These are phyloP conservation scores for Brachionus koreanus DNA, from an alignment of 1,140 invertebrate species.

Conservation along the genomic window DNA sequence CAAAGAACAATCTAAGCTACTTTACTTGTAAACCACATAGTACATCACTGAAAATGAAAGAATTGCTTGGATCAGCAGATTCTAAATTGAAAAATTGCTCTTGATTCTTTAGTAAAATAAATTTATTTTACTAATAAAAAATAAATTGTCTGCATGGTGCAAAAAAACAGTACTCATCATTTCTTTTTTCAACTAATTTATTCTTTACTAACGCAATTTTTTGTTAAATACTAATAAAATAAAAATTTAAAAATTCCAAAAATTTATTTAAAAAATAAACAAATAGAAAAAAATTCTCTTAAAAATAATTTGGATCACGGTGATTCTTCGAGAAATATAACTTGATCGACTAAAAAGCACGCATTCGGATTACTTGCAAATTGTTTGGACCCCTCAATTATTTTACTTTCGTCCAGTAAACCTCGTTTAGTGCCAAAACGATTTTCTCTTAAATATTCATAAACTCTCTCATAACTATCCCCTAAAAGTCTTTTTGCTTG, in stretches of 20 bases:
- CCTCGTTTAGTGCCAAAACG: slow-evolving; percentile 47
- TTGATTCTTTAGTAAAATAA: too few species aligned
- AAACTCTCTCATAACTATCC: slow-evolving; percentile 53
- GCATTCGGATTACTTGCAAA: slow-evolving; percentile 54
- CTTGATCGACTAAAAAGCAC: slow-evolving; percentile 57
- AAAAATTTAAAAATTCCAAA: neutral
- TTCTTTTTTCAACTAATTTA: too few species aligned
- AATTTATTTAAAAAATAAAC: neutral
- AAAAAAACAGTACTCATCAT: too few species aligned
- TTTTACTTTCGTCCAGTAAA: slow-evolving; percentile 46
- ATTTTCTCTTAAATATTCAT: slow-evolving; percentile 53
- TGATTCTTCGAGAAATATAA: slow-evolving; percentile 55
- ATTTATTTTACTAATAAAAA: too few species aligned
- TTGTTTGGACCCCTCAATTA: slow-evolving; percentile 49
- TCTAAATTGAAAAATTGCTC: too few species aligned
- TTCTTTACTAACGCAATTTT: too few species aligned
- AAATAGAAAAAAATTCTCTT: neutral
- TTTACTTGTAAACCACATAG: too few species aligned
- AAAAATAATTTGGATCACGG: neutral
- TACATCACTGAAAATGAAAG: too few species aligned
- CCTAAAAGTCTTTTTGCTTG: slow-evolving; percentile 54
- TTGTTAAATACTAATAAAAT: too few species aligned
- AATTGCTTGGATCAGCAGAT: too few species aligned
- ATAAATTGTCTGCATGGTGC: too few species aligned
- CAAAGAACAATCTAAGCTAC: too few species aligned